Base-by-base conservation (phyloP, 2,113 vertebrate species). In the Dendropsophus ebraccatus region DNA sequence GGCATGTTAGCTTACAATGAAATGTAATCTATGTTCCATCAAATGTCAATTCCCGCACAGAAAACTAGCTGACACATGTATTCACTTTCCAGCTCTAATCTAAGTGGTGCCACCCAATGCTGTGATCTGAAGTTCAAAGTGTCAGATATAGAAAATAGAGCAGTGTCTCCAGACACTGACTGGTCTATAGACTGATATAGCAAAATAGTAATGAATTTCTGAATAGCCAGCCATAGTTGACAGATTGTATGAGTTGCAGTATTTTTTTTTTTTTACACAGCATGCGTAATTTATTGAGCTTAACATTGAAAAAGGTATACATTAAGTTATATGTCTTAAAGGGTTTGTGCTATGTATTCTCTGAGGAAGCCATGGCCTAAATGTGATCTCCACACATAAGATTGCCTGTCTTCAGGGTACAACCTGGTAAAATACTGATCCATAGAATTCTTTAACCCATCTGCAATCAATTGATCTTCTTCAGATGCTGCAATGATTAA, bases 1-100 rank as follows among this genome's bases (percentile, higher is more conserved):
- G 19, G 30, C 14, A 45, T 74, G 25, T 14, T 25, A 32, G 28
- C 70, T 30, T 35, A 60, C 37, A 73, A 75, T 30, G 21, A 84
- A 74, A 84, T 50, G 52, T 45, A 41, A 70, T 72, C 67, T 83
- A 54, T 67, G 70, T 83, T 35, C 69, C 28, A 32, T 73, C 17
- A 73, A 83, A 37, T 47, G 70, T 47, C 82, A 74, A 62, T 30
- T 25, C 50, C n/a, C 30, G 69, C 23, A 5, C 54, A 84, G 14
- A 23, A 56, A 75, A 75, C 23, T 62, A 12, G 5, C 50, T 60
- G 35, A 84, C 30, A 56, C 13, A 41, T 75, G 47, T 75, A 75
- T 84, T 74, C 16, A 9, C 6, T 47, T 73, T 60, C 12, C 21
- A n/a, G 41, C 47, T 32, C 21, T 74, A 2, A 58, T 74, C 65